Conservation (phyloP, 2,888 invertebrate species). For the Drosophila stalkeri region DNA sequence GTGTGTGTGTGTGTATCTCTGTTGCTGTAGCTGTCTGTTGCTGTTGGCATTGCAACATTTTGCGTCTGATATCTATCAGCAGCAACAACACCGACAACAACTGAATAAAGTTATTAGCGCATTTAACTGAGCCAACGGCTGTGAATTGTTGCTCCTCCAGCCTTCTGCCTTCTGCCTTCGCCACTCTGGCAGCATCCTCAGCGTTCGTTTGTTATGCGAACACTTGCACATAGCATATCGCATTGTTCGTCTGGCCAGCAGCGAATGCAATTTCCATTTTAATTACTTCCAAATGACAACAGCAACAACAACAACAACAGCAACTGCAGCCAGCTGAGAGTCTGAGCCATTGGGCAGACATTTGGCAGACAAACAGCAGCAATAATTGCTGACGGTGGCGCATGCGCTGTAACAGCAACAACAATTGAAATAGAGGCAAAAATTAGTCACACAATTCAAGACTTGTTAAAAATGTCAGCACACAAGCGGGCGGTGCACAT, state of each 20-base stretch:
- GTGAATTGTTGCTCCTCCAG: conserved; percentile 33
- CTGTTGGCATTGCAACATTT: conserved; percentile 25
- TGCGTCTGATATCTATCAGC: conserved; percentile 66
- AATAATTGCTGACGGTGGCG: conserved; percentile 53
- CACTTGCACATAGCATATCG: conserved; percentile 37
- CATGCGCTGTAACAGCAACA: conserved; percentile 57
- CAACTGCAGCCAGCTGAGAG: conserved; percentile 25
- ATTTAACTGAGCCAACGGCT: conserved; percentile 75
- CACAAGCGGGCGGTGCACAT: conserved; percentile 11
- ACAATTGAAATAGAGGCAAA: conserved; percentile 34
- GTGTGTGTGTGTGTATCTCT: conserved; percentile 9
- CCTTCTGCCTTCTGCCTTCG: background rate
- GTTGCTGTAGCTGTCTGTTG: conserved; percentile 24
- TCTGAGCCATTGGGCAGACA: conserved; percentile 60
- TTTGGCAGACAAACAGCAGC: conserved; percentile 56
- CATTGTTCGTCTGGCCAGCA: conserved; percentile 59
- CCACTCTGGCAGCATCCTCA: conserved; percentile 44
- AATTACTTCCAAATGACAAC: conserved; percentile 72
- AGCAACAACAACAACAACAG: conserved; percentile 34
- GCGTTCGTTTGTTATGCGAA: conserved; percentile 49
- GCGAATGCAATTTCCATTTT: conserved; percentile 81
- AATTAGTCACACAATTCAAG: conserved; percentile 72
- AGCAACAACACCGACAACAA: conserved; percentile 46
- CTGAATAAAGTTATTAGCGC: conserved; percentile 82
- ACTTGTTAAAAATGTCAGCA: conserved; percentile 50